Conservation (phyloP, 2,888 invertebrate genomes). For the Leptinotarsa tumamoca region DNA sequence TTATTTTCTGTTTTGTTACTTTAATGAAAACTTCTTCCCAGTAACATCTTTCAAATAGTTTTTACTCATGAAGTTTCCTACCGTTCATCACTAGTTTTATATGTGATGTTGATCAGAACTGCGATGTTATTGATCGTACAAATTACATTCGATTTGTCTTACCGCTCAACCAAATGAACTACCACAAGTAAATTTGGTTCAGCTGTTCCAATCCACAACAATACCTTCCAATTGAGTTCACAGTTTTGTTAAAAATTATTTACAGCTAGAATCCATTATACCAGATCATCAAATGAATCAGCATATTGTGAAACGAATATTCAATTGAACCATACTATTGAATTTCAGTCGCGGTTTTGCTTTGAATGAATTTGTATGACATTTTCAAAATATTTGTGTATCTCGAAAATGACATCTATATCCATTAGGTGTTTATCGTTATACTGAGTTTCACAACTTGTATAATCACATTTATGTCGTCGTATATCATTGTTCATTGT, state of each 20-base stretch:
- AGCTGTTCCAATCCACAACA: neutral
- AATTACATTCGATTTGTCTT: neutral
- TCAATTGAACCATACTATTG: neutral
- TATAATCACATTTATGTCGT: neutral
- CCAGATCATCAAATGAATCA: neutral
- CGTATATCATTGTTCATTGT: neutral
- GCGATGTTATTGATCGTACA: neutral
- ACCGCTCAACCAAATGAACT: neutral
- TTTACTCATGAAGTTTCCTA: no score
- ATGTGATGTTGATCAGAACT: neutral
- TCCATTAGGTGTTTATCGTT: neutral
- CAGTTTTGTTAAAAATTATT: neutral
- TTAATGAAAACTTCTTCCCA: no score
- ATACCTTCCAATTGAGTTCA: neutral
- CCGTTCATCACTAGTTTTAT: no score
- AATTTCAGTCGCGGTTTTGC: neutral
- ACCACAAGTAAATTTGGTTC: neutral
- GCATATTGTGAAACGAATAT: neutral
- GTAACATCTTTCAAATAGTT: no score
- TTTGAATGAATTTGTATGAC: neutral
- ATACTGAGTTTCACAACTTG: no score
- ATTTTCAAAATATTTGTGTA: neutral
- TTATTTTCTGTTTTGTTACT: no score
- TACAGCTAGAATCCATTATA: neutral
- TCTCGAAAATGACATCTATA: neutral